Percentiles rank a stretch among this genome's conserved stretches.
Evolutionary conservation across 2,888 invertebrate species (phyloP).

Genomic region (Synanthedon andrenaeformis): DNA sequence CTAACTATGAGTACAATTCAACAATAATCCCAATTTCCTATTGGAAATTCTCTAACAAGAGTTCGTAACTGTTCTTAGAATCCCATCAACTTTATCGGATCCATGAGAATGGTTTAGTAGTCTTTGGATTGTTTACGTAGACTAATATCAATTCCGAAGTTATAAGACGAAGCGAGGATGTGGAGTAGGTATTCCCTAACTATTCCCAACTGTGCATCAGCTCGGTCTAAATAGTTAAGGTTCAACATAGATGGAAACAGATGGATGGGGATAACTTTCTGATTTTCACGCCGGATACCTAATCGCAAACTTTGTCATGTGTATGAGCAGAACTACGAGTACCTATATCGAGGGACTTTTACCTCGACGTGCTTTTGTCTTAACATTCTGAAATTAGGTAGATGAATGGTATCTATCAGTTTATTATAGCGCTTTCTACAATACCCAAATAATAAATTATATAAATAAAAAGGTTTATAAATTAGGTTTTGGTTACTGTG

Average conservation of each 20-base stretch:
- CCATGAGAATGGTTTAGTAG: neutral
- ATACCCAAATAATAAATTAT: no score
- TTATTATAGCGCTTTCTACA: no score
- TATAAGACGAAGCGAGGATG: neutral
- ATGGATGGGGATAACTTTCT: slow-evolving; percentile 24
- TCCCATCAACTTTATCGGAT: neutral
- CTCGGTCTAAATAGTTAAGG: slow-evolving; percentile 24
- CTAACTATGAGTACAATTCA: no score
- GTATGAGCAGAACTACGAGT: no score
- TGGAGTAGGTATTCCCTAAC: slow-evolving; percentile 8
- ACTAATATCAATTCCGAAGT: neutral
- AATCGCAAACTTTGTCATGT: slow-evolving; percentile 19
- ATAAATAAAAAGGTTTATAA: no score
- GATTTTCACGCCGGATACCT: slow-evolving; percentile 21
- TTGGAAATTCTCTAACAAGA: neutral
- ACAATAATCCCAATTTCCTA: neutral
- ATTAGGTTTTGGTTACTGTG: no score
- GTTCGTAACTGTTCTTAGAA: neutral
- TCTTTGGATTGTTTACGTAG: neutral
- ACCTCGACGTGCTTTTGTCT: no score
- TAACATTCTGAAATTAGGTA: no score
- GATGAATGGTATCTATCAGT: no score
- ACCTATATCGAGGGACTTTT: no score
- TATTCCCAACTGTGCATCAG: slow-evolving; percentile 10
- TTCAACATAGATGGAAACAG: slow-evolving; percentile 22